A percentile compares a stretch with the other conserved stretches of the same genome.
phyloP scores from a whole-genome alignment of 1,140 invertebrate genomes.

The Colletes gigas region DNA sequence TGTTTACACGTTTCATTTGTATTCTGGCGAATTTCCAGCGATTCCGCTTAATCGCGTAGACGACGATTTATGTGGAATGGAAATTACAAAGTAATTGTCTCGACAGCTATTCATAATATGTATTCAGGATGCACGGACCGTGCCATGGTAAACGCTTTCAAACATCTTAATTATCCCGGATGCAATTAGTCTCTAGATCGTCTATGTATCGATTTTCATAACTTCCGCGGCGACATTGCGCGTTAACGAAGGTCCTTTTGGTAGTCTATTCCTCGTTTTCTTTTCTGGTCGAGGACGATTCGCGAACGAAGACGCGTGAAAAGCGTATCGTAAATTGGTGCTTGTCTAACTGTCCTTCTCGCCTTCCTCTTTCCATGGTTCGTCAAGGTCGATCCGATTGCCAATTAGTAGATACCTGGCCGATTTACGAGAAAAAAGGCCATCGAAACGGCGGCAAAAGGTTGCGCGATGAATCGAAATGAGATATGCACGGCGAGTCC shows the following conservation, averaged over 20 bases:
- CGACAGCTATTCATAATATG: not conserved
- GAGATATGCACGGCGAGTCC: constrained; percentile 13
- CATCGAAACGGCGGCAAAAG: constrained; percentile 1
- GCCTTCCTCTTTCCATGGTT: constrained; percentile 23
- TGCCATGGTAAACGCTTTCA: not conserved
- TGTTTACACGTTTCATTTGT: not conserved
- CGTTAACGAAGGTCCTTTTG: constrained; percentile 5
- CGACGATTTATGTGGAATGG: constrained; percentile 2
- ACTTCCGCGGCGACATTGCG: not conserved
- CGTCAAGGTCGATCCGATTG: constrained; percentile 41
- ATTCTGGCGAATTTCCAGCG: not conserved
- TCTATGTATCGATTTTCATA: not conserved
- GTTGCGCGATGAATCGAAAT: constrained; percentile 32
- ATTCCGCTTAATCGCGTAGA: constrained; percentile 9
- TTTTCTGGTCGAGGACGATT: not conserved
- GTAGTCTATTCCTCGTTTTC: not conserved
- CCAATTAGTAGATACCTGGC: constrained; percentile 60
- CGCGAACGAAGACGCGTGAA: constrained; percentile 29
- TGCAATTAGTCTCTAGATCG: constrained; percentile 7
- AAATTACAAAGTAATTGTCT: constrained; percentile 19
- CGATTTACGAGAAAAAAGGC: constrained; percentile 39
- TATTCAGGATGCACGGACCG: not conserved
- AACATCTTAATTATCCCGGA: constrained; percentile 33
- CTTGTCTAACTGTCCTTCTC: constrained; percentile 35
- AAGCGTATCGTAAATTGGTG: constrained; percentile 34